Base-by-base conservation (phyloP, 1,140 invertebrate species). In the Stenopsyche tienmushanensis region DNA sequence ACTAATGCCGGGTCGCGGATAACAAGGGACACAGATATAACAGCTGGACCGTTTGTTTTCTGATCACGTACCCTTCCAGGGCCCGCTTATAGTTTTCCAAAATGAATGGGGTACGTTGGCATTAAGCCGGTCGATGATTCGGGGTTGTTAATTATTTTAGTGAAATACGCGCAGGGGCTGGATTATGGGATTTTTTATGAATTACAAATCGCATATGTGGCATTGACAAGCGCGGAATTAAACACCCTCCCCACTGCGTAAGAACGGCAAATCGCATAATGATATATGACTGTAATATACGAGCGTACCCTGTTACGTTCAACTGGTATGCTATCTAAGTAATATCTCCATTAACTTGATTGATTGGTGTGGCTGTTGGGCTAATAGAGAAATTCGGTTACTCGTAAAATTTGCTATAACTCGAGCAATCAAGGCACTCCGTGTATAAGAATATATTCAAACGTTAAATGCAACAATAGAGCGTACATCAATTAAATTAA, bases 51-150 rank as follows among this genome's bases (percentile, higher is more conserved):
- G 17, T 47, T 9, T 8, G 44, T 5, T 15, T 47, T 47, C 44
- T 5, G 5, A 5, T 13, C 44, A 47, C 44, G 44, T 47, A 47
- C 5, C 7, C 44, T 5, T 7, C 10, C 44, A 9, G 34, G 34
- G 44, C 18, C 44, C 18, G 44, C 10, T 47, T 47, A 47, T 47
- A 47, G 44, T 13, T 34, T 34, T 34, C 29, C 29, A 18, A 47
- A 47, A 47, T 47, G 10, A 47, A 47, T 18, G 18, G 44, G 44
- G 44, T 5, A 47, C 7, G 44, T 5, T 15, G 44, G 44, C 44
- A 47, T 13, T 13, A 47, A 20, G 44, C 44, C 10, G 3, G 44
- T 5, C 44, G 44, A 47, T 47, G 18, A 47, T 15, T 47, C 10
- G 17, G 18, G 5, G 18, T 5, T 5, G 5, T 18, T 20, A 20